These are phyloP conservation scores for Ophioninae sp. DNA, from an alignment of 2,888 invertebrate species.

Conservation along the genomic window DNA sequence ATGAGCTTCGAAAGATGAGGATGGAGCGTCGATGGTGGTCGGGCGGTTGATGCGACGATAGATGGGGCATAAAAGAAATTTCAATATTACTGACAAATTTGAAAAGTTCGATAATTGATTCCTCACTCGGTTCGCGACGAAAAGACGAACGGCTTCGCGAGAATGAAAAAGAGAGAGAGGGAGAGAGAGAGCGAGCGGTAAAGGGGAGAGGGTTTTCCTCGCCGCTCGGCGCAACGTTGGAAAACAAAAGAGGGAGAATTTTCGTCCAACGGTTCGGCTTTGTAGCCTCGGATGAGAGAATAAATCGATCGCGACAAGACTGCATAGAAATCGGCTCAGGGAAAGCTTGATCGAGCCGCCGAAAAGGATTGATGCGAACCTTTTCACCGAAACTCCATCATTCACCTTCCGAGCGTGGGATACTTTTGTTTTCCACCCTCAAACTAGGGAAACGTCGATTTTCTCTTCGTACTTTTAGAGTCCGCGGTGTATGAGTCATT, in stretches of 20 bases:
- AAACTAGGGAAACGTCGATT: slow-evolving; percentile 15
- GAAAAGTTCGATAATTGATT: slow-evolving; percentile 81
- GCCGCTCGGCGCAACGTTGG: slow-evolving; percentile 54
- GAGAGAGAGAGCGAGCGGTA: slow-evolving; percentile 43
- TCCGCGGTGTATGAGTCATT: no score
- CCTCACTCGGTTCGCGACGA: slow-evolving; percentile 67
- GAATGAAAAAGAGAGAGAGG: slow-evolving; percentile 43
- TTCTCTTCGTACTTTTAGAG: no score
- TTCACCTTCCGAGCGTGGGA: slow-evolving; percentile 39
- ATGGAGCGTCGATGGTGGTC: slow-evolving; percentile 16
- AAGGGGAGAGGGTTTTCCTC: slow-evolving; percentile 56
- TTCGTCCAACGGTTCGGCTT: slow-evolving; percentile 13
- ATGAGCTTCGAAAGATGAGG: slow-evolving; percentile 72
- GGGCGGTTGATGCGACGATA: slow-evolving; percentile 4
- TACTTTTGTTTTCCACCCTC: slow-evolving; percentile 56
- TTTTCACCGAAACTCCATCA: slow-evolving; percentile 66
- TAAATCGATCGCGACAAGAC: slow-evolving; percentile 62
- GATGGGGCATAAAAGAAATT: slow-evolving; percentile 78
- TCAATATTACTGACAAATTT: slow-evolving; percentile 81
- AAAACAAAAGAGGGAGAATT: slow-evolving; percentile 69
- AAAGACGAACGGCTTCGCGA: slow-evolving; percentile 30
- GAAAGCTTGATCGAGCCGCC: slow-evolving; percentile 48
- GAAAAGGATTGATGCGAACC: slow-evolving; percentile 75
- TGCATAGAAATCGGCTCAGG: slow-evolving; percentile 69
- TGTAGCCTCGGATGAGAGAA: slow-evolving; percentile 33